Conservation (phyloP, 2,888 invertebrate genomes). For the Sarcophaga caerulescens region DNA sequence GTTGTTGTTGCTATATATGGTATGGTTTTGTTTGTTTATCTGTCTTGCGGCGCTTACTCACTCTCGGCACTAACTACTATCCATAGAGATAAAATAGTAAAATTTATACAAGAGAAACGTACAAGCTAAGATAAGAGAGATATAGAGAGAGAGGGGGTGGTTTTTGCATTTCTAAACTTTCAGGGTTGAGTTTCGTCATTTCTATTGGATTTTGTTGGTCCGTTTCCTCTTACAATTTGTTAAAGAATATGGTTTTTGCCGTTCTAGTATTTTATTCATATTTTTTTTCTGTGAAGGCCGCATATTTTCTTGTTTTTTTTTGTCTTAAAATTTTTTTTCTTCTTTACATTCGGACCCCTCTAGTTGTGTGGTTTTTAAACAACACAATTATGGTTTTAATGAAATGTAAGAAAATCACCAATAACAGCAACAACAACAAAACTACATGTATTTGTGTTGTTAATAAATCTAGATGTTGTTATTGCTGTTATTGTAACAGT, state of each 20-base stretch:
- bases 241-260: background rate
- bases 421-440: background rate
- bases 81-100: constrained; percentile 27
- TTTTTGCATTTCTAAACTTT: constrained; percentile 46
- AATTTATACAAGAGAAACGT: background rate
- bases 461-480: background rate
- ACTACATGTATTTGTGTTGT: constrained; percentile 2
- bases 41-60: constrained; percentile 13
- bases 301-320: constrained; percentile 41
- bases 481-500: constrained; percentile 13
- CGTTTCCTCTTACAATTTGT: background rate
- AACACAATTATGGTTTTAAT: constrained; percentile 35
- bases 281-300: constrained; percentile 46
- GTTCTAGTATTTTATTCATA: background rate
- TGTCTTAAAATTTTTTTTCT: too few species aligned
- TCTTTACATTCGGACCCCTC: constrained; percentile 40
- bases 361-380: constrained; percentile 46
- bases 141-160: constrained; percentile 23
- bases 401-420: background rate
- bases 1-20: background rate
- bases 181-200: constrained; percentile 47
- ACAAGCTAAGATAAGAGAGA: background rate
- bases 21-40: constrained; percentile 29
- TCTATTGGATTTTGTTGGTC: constrained; percentile 9
- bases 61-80: background rate